These are phyloP conservation scores for Atlantisia rogersi DNA, from an alignment of 2,113 vertebrate genomes.

Conservation along the genomic window DNA sequence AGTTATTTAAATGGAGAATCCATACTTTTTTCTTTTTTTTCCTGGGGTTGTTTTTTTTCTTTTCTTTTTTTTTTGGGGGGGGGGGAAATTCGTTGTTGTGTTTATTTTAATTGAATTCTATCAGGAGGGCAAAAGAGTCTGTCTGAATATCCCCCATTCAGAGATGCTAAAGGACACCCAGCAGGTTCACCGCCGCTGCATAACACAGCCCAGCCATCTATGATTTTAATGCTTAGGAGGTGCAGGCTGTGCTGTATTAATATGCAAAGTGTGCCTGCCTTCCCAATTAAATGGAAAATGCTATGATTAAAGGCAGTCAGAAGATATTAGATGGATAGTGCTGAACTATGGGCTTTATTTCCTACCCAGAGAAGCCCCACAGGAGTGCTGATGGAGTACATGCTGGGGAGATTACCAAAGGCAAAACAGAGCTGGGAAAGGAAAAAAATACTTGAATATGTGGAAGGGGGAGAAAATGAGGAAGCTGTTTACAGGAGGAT, in stretches of 20 bases:
- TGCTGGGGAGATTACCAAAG: background rate
- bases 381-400: slow-evolving; percentile 40
- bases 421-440: background rate
- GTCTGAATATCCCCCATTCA: background rate
- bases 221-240: background rate
- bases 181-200: background rate
- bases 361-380: slow-evolving; percentile 31
- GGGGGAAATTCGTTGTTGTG: background rate
- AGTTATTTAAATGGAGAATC: background rate
- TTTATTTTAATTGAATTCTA: background rate
- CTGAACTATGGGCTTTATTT: slow-evolving; percentile 52
- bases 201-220: background rate
- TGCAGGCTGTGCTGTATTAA: slow-evolving; percentile 48
- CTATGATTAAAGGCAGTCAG: slow-evolving; percentile 72
- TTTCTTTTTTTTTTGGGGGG: too few relatives aligned
- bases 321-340: slow-evolving; percentile 63
- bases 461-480: background rate
- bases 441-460: background rate
- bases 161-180: background rate
- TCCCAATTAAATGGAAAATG: slow-evolving; percentile 74
- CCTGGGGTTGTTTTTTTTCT: too few relatives aligned
- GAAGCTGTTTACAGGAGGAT: background rate
- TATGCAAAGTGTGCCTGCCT: slow-evolving; percentile 71
- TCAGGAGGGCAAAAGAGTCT: background rate
- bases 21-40: background rate